Evolutionary conservation across 92 coral and sea anemone species (phyloP), one percentile per base, ranked within the genome.

Genomic region (Hydrozoanthus gracilis): DNA sequence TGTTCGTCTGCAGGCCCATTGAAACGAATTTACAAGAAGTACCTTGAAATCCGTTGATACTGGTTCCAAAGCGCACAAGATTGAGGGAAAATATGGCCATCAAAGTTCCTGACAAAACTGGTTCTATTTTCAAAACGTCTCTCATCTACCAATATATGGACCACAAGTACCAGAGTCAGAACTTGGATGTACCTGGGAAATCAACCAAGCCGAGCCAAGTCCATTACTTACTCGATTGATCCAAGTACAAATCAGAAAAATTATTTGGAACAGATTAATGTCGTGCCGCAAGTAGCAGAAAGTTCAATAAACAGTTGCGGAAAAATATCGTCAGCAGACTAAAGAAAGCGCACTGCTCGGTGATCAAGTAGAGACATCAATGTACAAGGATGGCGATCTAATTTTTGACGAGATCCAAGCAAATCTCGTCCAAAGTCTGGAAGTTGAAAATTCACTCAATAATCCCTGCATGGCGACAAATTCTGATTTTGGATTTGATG

Each of bases 11-110:
- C 61, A 54, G 61, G 61, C 61, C 61, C 69, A 64, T 64, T 64
- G 69, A 64, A 64, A 64, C 69, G 4, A 64, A 64, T 64, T 64
- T 64, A 64, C 69, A 64, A 64, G 69, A 64, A 64, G 69, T 64
- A 64, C 4, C 69, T 14, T 64, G 69, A 64, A n/a, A 64, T n/a
- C 69, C 69, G 7, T 64, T n/a, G 69, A 64, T 64, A 6, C 69
- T 27, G 69, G 69, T 64, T 64, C 69, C 69, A 64, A 64, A 64
- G 69, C 69, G 69, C 69, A 64, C 69, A n/a, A 64, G 69, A 64
- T 64, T 64, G 69, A 64, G 4, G 69, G 14, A 64, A 14, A 64
- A 64, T 64, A 64, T 64, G 69, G 69, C 69, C 69, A 64, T 64
- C 69, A 64, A 64, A 64, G 69, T 64, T 64, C 69, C 69, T 64